phyloP scores from a whole-genome alignment of 2,888 invertebrate species.

The Chironomus tentans region DNA sequence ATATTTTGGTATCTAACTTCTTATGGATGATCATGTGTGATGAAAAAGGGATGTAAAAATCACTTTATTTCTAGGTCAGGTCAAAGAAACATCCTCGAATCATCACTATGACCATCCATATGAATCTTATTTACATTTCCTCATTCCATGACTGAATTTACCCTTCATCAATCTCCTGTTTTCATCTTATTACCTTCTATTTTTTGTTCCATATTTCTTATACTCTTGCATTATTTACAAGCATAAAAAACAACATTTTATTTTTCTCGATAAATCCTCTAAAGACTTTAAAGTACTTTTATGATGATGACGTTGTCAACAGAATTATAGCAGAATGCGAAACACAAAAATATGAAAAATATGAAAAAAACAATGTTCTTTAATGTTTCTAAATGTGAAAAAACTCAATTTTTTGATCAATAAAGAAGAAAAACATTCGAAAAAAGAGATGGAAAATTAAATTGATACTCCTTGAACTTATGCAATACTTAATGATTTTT shows the following conservation, averaged over 20 bases:
- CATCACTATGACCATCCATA: background rate
- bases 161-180: background rate
- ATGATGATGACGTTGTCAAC: background rate
- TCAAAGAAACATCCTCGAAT: background rate
- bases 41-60: background rate
- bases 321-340: background rate
- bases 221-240: too few relatives aligned
- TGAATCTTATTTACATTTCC: background rate
- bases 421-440: conserved; percentile 13
- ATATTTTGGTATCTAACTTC: background rate
- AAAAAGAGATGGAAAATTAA: background rate
- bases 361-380: conserved; percentile 10
- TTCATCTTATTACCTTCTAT: background rate
- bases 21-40: background rate
- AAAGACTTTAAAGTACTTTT: background rate
- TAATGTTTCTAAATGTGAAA: conserved; percentile 31
- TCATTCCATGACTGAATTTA: background rate
- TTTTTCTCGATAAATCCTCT: background rate
- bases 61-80: conserved; percentile 2
- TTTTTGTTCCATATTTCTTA: background rate
- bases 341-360: background rate
- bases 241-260: background rate
- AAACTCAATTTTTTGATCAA: conserved; percentile 26
- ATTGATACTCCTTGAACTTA: background rate
- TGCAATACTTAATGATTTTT: background rate